A percentile compares a stretch with the other conserved stretches of the same genome.
Evolutionary conservation across 2,888 invertebrate genomes (phyloP).

Genomic region (Noctua janthe): DNA sequence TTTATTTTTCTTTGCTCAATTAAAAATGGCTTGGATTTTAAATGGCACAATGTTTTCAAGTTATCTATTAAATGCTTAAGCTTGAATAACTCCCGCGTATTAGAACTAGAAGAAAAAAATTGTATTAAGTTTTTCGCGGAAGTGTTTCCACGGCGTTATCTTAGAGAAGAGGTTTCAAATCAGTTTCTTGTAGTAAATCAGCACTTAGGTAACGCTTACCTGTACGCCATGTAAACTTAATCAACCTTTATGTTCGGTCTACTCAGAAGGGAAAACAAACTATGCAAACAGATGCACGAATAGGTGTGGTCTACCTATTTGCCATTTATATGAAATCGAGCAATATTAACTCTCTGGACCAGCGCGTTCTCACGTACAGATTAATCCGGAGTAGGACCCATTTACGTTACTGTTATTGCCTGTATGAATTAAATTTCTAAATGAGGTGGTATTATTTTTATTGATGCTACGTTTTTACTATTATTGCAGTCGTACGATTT

Average conservation of each 20-base stretch:
- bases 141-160: background rate
- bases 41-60: background rate
- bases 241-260: background rate
- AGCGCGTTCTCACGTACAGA: conserved; percentile 60
- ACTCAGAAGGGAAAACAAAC: conserved; percentile 15
- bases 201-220: background rate
- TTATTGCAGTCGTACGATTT: conserved; percentile 24
- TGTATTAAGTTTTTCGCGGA: background rate
- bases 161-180: background rate
- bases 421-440: conserved; percentile 43
- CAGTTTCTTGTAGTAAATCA: conserved; percentile 9
- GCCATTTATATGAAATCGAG: conserved; percentile 51
- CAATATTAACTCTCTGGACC: conserved; percentile 50
- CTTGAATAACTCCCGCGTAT: background rate
- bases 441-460: conserved; percentile 39
- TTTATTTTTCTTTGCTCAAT: too few species aligned
- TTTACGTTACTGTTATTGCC: conserved; percentile 47
- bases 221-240: conserved; percentile 1
- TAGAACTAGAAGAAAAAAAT: background rate
- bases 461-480: conserved; percentile 38
- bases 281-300: conserved; percentile 6
- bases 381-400: conserved; percentile 53
- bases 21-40: background rate
- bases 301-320: conserved; percentile 51
- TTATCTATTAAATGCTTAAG: background rate